phyloP scores from a whole-genome alignment of 2,113 vertebrate species.

The Herpailurus yagouaroundi region DNA sequence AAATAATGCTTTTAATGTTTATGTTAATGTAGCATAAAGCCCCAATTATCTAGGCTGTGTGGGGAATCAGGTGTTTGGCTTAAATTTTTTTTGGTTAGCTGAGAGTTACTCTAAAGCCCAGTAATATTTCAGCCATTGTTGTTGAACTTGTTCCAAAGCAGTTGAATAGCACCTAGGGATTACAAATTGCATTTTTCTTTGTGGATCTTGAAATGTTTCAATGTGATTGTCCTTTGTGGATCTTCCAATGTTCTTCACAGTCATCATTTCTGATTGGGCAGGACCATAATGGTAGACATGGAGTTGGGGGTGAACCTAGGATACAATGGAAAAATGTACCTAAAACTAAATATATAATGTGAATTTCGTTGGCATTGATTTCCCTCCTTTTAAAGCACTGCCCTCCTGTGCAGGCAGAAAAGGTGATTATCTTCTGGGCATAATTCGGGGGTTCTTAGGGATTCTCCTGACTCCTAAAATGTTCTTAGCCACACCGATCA shows the following conservation, averaged over 20 bases:
- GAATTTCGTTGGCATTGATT: background rate
- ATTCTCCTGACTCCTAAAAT: background rate
- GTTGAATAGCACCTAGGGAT: background rate
- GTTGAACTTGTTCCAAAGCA: slow-evolving; percentile 21
- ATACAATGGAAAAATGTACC: background rate
- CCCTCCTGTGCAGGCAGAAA: background rate
- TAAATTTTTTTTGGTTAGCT: slow-evolving; percentile 35
- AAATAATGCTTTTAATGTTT: slow-evolving; percentile 58
- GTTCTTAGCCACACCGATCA: background rate
- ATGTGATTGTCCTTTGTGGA: background rate
- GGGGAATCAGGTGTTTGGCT: slow-evolving; percentile 44
- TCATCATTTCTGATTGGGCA: background rate
- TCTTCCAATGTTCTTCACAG: background rate
- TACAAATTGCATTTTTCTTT: background rate
- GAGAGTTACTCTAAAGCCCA: slow-evolving; percentile 49
- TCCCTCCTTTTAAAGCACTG: background rate
- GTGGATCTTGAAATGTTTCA: background rate
- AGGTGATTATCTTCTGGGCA: background rate
- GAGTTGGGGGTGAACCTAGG: background rate
- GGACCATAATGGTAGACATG: background rate
- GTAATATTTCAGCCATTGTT: background rate
- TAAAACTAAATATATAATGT: background rate
- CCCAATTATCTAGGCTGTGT: slow-evolving; percentile 40
- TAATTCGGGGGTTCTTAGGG: background rate
- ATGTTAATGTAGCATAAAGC: slow-evolving; percentile 65